Evolutionary conservation across 1,140 invertebrate species (phyloP), one percentile per base, ranked within the genome.

Genomic region (Apolygus lucorum): DNA sequence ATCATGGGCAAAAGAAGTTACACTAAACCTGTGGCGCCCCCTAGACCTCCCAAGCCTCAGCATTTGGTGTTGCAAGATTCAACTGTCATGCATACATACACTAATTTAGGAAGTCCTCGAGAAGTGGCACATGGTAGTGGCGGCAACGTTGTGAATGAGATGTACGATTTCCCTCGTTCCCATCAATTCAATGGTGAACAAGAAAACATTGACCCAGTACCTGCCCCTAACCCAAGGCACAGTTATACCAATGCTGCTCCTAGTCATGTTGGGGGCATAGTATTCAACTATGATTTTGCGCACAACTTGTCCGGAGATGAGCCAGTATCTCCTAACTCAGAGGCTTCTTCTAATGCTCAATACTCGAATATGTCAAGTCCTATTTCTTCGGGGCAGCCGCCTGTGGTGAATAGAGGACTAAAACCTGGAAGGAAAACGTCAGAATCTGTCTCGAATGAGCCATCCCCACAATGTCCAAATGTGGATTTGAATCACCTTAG

Each of bases 31-130:
- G 75, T 77, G 24, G 84, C 86, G 14, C 88, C 89, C 8, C 89
- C 89, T 1, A 81, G 88, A 71, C 89, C 89, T n/a, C 89, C 89
- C 0, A 91, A 90, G 79, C 88, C 88, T 2, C 79, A 84, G n/a
- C 83, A 86, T 68, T 78, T 80, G 76, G 74, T 79, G 63, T 72
- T 79, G 28, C 77, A 78, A 70, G 79, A 80, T 77, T 28, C 78
- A 75, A 34, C 59, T n/a, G 24, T 70, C 54, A 73, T 76, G 29
- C 75, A 76, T 28, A 74, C 72, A 74, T 78, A 73, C 74, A 74
- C 72, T 63, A 77, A 74, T 70, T 71, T 74, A 52, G 76, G 73
- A 62, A 72, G 29, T 65, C 72, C 69, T 8, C 1, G 28, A 71
- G 75, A 42, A 34, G n/a, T 49, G 2, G 21, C 21, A 29, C 21